Conservation (phyloP, 2,888 invertebrate species). For the Nomada fabriciana region DNA sequence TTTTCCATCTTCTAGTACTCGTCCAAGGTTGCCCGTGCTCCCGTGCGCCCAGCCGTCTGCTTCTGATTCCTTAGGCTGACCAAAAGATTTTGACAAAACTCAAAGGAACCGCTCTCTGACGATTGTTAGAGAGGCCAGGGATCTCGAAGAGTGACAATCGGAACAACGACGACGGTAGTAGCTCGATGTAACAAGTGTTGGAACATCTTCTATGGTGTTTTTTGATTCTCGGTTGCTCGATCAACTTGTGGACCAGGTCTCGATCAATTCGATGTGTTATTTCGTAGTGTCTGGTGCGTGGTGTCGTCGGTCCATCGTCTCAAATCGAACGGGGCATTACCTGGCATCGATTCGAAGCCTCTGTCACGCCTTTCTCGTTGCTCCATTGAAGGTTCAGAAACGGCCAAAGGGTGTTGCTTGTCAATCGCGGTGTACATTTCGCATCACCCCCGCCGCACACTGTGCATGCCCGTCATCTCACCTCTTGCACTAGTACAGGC, state of each 20-base stretch:
- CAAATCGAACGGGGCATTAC: conserved; percentile 38
- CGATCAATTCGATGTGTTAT: conserved; percentile 58
- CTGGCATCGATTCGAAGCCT: conserved; percentile 49
- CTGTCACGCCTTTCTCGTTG: conserved; percentile 64
- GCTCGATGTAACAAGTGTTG: conserved; percentile 17
- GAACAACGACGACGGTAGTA: neutral
- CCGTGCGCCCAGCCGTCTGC: conserved; percentile 55
- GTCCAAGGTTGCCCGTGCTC: conserved; percentile 48
- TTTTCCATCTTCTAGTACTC: conserved; percentile 54
- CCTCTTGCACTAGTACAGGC: conserved; percentile 66
- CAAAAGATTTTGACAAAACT: conserved; percentile 66
- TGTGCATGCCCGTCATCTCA: conserved; percentile 66
- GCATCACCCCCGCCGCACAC: conserved; percentile 58
- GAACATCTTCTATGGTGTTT: conserved; percentile 21
- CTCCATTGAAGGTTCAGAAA: conserved; percentile 26
- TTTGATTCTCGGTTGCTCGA: neutral
- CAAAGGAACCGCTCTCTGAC: conserved; percentile 41
- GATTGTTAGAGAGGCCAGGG: conserved; percentile 11
- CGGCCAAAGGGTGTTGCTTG: conserved; percentile 55
- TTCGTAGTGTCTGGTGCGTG: conserved; percentile 63
- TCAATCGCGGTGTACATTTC: conserved; percentile 69
- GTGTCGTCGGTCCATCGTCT: conserved; percentile 25
- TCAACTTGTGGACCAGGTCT: conserved; percentile 8
- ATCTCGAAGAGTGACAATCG: conserved; percentile 1
- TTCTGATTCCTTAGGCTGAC: conserved; percentile 42